Conservation (phyloP, 2,888 invertebrate species). For the Proisotoma minuta region DNA sequence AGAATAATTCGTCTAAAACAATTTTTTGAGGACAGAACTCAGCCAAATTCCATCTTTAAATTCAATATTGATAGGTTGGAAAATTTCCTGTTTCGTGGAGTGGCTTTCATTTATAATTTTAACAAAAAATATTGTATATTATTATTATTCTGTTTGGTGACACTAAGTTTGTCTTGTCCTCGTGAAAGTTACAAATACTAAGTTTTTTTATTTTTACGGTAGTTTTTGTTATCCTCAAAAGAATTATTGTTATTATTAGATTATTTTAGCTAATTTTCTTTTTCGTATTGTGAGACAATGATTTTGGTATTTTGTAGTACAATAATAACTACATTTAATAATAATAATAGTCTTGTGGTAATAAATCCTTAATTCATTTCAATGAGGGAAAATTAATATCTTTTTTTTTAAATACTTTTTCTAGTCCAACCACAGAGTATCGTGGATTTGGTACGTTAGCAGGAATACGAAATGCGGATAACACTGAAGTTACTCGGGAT, state of each 20-base stretch:
- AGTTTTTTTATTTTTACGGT: constrained; percentile 11
- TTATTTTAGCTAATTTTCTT: no score
- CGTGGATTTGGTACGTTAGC: constrained; percentile 39
- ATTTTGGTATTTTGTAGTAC: no score
- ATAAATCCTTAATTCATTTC: neutral
- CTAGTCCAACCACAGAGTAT: constrained; percentile 43
- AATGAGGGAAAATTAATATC: constrained; percentile 5
- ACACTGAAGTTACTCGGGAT: constrained; percentile 39
- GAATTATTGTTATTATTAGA: no score
- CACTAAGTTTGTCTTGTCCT: neutral
- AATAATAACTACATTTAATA: constrained; percentile 8
- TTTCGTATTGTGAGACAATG: neutral
- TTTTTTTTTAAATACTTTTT: no score
- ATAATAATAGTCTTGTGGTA: constrained; percentile 12
- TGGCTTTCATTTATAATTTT: neutral
- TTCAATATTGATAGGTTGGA: constrained; percentile 46
- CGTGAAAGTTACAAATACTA: constrained; percentile 5
- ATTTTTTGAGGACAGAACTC: constrained; percentile 48
- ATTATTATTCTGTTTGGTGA: neutral
- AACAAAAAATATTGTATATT: neutral
- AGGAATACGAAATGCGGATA: constrained; percentile 42
- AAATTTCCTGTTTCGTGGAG: neutral
- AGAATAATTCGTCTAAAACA: constrained; percentile 46
- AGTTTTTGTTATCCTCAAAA: constrained; percentile 10
- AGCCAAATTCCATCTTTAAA: constrained; percentile 45